Evolutionary conservation across 2,113 vertebrate species (phyloP), one percentile per base, ranked within the genome.

Genomic region (Phrynocephalus versicolor): DNA sequence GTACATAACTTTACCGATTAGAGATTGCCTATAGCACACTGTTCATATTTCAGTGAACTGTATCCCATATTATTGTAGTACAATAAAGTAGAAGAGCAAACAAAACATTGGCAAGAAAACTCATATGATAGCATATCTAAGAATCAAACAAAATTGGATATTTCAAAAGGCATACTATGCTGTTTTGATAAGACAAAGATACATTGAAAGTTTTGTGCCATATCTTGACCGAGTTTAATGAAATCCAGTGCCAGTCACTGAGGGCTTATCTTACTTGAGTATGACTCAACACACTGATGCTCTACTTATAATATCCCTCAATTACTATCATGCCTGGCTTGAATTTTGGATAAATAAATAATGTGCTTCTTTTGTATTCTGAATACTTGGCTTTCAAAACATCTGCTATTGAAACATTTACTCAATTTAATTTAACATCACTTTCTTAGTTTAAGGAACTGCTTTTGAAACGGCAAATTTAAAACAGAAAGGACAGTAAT

Each of bases 1-100:
- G n/a, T n/a, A n/a, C n/a, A 88, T 89, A 57, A 21, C 83, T 88
- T 86, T 71, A 80, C 91, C 6, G 15, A 65, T 85, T n/a, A 88
- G 80, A 69, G 45, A 89, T 87, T 55, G 67, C 39, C 9, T 16
- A 62, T 80, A 85, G 85, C 72, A 57, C 41, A 30, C 41, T 74
- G 82, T 69, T 76, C 75, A 83, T 57, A 51, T 45, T 85, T 67
- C 73, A 84, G 79, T 89, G 85, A 41, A 86, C 18, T 51, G 85
- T 69, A 85, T 85, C 60, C 45, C 37, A 67, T 18, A 83, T 84
- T 58, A 71, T n/a, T 62, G 25, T 27, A 21, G 10, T 25, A 18
- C 21, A 58, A 76, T 64, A 73, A 85, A 91, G 9, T 14, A 83
- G 84, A 85, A 51, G 3, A 23, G 75, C 39, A 79, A 87, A 90